Base-by-base conservation (phyloP, 2,113 vertebrate species). In the Misgurnus mizolepis region DNA sequence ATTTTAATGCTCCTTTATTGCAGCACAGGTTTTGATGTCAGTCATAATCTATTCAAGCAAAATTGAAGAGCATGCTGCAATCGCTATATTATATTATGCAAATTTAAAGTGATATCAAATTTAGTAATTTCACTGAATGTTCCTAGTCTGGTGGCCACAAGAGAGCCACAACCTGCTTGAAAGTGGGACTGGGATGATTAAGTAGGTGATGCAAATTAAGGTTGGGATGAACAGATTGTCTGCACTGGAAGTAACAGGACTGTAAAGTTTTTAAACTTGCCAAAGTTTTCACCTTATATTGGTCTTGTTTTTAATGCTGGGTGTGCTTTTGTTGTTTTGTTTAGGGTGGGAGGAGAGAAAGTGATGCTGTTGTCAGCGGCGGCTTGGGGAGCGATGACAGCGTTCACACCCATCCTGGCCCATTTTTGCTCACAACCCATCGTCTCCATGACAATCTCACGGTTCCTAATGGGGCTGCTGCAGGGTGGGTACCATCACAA, bases 261-360 rank as follows among this genome's bases (percentile, higher is more conserved):
- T 18, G 4, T 5, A 40, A 39, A 5, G 15, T 71, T 70, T 15
- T 70, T 58, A 41, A 72, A 0, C 27, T 7, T 53, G 11, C 12
- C 45, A 47, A 47, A 47, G 5, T 47, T 47, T 2, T 3, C 10
- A 53, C 2, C 45, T 47, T 7, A 7, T 47, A 7, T 47, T 0
- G 10, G 45, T 47, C 45, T 14, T 5, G 14, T 55, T 17, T 55
- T 14, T 15, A 14, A 55, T 70, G 47, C 49, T 70, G 15, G 15
- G 0, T 27, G 50, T 56, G 14, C 41, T 55, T 85, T 15, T 80
- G 1, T 40, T 85, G 49, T 80, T 55, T 15, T 5, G 14, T 34
- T 11, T 80, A 99, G 98, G 81, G 93, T 98, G 11, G 97, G 98
- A 47, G 97, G 98, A 7, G 97, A 98, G 91, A 99, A 95, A 80